These are phyloP conservation scores for Epizoanthus scotinus DNA, from an alignment of 92 coral and sea anemone species.

Conservation along the genomic window DNA sequence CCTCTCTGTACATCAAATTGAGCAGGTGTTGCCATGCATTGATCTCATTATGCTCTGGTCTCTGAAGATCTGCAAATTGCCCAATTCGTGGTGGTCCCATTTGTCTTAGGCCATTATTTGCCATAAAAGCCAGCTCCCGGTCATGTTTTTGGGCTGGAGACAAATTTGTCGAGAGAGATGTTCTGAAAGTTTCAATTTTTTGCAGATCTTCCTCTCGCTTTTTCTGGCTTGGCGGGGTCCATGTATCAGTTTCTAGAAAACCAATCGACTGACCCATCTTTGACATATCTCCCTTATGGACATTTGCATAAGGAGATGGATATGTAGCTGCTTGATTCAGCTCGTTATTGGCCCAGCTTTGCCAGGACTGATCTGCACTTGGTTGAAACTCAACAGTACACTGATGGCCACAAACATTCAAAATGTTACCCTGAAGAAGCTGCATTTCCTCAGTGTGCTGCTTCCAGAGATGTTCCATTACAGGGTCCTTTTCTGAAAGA, in stretches of 20 bases:
- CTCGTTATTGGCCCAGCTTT: conserved; percentile 50
- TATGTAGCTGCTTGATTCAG: conserved; percentile 48
- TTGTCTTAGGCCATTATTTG: conserved; percentile 56
- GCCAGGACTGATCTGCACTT: conserved; percentile 10
- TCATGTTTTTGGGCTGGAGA: conserved; percentile 21
- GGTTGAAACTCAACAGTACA: too few relatives aligned
- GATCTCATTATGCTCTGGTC: conserved; percentile 59
- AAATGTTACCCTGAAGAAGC: too few relatives aligned
- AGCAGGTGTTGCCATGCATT: conserved; percentile 59
- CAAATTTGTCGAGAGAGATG: too few relatives aligned
- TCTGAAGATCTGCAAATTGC: conserved; percentile 29
- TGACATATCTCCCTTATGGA: conserved; percentile 12
- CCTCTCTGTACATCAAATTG: conserved; percentile 2
- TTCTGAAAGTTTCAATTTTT: too few relatives aligned
- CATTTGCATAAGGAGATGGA: conserved; percentile 50
- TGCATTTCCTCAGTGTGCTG: too few relatives aligned
- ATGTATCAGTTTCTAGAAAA: too few relatives aligned
- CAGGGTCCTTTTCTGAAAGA: too few relatives aligned
- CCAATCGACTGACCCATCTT: too few relatives aligned
- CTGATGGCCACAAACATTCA: too few relatives aligned
- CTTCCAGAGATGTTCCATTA: too few relatives aligned
- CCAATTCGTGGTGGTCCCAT: conserved; percentile 40
- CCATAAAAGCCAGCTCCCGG: conserved; percentile 49
- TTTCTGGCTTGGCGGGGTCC: too few relatives aligned
- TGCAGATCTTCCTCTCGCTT: too few relatives aligned